Base-by-base conservation (phyloP, 2,797 vertebrate genomes). In the Perdix hodgsoniae region DNA sequence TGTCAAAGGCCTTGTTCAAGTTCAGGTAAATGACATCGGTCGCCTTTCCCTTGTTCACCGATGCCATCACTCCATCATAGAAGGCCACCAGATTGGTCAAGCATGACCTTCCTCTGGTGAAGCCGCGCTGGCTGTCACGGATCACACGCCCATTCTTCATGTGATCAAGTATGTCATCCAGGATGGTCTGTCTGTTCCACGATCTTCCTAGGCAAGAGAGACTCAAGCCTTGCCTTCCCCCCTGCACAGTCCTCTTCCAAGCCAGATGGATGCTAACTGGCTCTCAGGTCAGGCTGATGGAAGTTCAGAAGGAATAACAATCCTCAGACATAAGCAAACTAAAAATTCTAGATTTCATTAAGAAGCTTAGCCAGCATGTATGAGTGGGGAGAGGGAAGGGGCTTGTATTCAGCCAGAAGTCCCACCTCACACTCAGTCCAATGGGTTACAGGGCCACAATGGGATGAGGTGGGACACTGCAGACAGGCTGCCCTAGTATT, bases 321-420 rank as follows among this genome's bases (percentile, higher is more conserved):
- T 29, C 49, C 69, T 3, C 2, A 40, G 3, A 61, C 61, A 87
- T 12, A 19, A 72, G 24, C 14, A n/a, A 74, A 50, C 73, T 73
- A 50, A 50, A 70, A 82, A 13, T 9, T 23, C 42, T 47, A 42
- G 69, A 74, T 80, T 86, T 80, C 61, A 37, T 35, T 85, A 92
- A 87, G 79, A n/a, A 92, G 91, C 69, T 92, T 87, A 92, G 39
- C 29, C 42, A 23, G 49, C 44, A 35, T 22, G n/a, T 37, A 83
- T 14, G 22, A 23, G 8, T 14, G 27, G 52, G 19, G 39, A 87
- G 23, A 87, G 6, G 14, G 39, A 88, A 86, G 4, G 8, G 7
- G 8, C 64, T 67, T 14, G 35, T 13, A 8, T 11, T 61, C 3
- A 2, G 29, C 39, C 15, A 10, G 29, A 74, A 69, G n/a, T 69